phyloP scores from a whole-genome alignment of 2,797 vertebrate species.

The Chrysolophus pictus region DNA sequence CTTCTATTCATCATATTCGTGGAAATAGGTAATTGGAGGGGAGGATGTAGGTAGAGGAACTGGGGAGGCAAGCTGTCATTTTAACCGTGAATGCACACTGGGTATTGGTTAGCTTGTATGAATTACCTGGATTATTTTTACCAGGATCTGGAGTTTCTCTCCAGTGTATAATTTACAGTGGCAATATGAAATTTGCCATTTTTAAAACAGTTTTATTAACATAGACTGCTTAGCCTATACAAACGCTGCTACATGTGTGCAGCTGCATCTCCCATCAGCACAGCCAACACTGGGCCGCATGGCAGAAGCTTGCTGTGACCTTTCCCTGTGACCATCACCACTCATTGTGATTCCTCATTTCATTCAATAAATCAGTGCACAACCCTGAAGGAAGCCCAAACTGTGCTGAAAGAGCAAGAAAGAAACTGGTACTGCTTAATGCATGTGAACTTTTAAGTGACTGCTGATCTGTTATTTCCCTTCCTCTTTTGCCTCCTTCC shows the following conservation, averaged over 20 bases:
- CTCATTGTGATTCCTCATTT: neutral
- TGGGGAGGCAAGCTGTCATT: neutral
- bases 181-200: neutral
- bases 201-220: neutral
- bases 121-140: neutral
- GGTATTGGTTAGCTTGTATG: neutral
- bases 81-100: neutral
- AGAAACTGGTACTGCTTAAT: neutral
- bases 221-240: neutral
- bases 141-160: neutral
- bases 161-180: neutral
- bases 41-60: slow-evolving; percentile 36
- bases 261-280: neutral
- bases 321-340: neutral
- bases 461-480: neutral
- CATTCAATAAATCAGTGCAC: neutral
- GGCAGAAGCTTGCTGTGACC: neutral
- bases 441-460: neutral
- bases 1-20: slow-evolving; percentile 14
- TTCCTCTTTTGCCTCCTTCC: neutral
- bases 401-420: neutral
- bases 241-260: neutral
- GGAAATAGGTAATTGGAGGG: neutral
- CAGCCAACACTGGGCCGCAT: neutral
- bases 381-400: neutral